A percentile compares a stretch with the other conserved stretches of the same genome.
These are phyloP conservation scores for Acromyrmex charruanus DNA, from an alignment of 1,140 invertebrate species.

Conservation along the genomic window DNA sequence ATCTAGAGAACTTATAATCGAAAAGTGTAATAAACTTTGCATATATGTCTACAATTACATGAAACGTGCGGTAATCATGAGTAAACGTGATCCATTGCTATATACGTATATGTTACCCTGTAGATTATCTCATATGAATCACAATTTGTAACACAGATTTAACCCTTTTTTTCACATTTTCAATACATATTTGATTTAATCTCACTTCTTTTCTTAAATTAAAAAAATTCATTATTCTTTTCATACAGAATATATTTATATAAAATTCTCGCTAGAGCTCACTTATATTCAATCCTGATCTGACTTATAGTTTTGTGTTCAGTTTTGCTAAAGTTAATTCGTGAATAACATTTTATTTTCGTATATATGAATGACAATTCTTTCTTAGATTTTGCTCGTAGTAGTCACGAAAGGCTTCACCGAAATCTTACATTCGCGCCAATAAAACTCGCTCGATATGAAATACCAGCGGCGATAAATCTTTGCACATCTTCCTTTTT, in stretches of 20 bases:
- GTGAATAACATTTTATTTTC: background rate
- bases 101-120: background rate
- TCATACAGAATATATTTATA: background rate
- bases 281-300: background rate
- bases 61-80: constrained; percentile 49
- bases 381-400: constrained; percentile 7
- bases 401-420: background rate
- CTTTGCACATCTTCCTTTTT: constrained; percentile 26
- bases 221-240: background rate
- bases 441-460: constrained; percentile 69
- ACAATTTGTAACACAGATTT: constrained; percentile 2
- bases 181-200: background rate
- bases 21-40: constrained; percentile 49
- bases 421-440: constrained; percentile 17
- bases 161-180: constrained; percentile 1
- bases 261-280: background rate
- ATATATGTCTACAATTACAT: constrained; percentile 39
- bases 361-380: background rate
- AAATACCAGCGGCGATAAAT: constrained; percentile 72
- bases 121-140: constrained; percentile 14
- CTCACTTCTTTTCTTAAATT: background rate
- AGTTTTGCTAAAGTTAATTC: constrained; percentile 4
- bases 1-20: constrained; percentile 13
- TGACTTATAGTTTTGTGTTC: background rate
- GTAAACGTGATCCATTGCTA: constrained; percentile 32